phyloP scores from a whole-genome alignment of 2,888 invertebrate genomes.

The Proisotoma minuta region DNA sequence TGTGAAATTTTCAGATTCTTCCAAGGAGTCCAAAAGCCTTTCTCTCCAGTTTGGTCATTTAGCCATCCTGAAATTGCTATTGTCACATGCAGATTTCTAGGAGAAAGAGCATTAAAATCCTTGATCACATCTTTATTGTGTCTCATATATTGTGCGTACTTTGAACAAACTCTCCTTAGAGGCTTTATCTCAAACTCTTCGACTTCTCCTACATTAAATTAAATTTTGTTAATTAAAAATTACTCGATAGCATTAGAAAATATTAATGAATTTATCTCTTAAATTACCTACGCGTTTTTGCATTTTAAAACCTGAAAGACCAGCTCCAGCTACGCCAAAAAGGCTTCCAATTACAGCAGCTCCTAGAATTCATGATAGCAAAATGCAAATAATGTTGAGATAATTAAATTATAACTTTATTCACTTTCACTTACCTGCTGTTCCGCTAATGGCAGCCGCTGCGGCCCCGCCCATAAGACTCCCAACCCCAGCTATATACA shows the following conservation, averaged over 20 bases:
- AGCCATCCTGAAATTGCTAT: constrained; percentile 65
- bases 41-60: constrained; percentile 53
- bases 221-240: too few relatives aligned
- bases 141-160: constrained; percentile 24
- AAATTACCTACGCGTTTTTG: constrained; percentile 58
- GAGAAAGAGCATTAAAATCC: not conserved
- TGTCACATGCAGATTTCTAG: constrained; percentile 57
- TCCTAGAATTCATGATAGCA: constrained; percentile 19
- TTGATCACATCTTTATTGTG: not conserved
- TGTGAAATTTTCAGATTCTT: constrained; percentile 55
- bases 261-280: too few relatives aligned
- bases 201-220: too few relatives aligned
- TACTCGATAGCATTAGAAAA: too few relatives aligned
- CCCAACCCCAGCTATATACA: constrained; percentile 56
- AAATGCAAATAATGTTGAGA: not conserved
- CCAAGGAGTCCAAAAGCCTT: constrained; percentile 57
- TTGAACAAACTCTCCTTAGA: constrained; percentile 51
- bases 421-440: constrained; percentile 50
- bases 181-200: constrained; percentile 64
- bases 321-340: constrained; percentile 65
- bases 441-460: constrained; percentile 55
- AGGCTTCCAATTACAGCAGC: constrained; percentile 56
- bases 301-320: constrained; percentile 65
- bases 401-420: not conserved
- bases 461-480: constrained; percentile 53